A percentile compares a stretch with the other conserved stretches of the same genome.
phyloP scores from a whole-genome alignment of 2,888 invertebrate species.

The Pachliopta kotzebuea region DNA sequence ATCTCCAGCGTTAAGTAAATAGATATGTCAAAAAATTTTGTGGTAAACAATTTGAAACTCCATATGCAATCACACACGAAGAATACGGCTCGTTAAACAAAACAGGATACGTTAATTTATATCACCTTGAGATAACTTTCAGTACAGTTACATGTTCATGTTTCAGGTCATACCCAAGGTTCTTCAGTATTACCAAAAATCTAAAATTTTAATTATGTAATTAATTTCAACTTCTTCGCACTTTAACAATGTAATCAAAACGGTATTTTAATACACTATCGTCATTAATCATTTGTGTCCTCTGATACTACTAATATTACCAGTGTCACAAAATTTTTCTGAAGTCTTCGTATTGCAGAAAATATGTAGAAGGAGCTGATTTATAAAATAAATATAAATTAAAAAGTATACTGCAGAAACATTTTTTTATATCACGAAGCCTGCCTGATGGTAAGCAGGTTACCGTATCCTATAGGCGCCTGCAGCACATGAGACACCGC shows the following conservation, averaged over 20 bases:
- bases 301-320: background rate
- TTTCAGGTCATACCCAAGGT: background rate
- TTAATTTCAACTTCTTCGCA: background rate
- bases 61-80: background rate
- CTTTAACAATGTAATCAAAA: background rate
- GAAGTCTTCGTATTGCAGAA: background rate
- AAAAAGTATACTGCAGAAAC: too few species aligned
- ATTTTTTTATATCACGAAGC: too few species aligned
- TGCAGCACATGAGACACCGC: too few species aligned
- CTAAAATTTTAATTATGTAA: background rate
- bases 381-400: too few species aligned
- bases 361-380: background rate
- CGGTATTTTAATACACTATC: background rate
- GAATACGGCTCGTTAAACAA: background rate
- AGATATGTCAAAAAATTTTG: background rate
- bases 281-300: background rate
- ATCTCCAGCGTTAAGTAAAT: background rate
- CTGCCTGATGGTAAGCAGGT: too few species aligned
- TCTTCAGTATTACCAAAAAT: background rate
- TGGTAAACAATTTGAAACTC: background rate
- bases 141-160: conserved; percentile 6
- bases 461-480: too few species aligned
- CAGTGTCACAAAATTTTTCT: background rate
- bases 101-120: conserved; percentile 23
- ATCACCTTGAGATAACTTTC: conserved; percentile 26